Evolutionary conservation across 2,113 vertebrate species (phyloP), one percentile per base, ranked within the genome.

Genomic region (Malurus alboscapulatus): DNA sequence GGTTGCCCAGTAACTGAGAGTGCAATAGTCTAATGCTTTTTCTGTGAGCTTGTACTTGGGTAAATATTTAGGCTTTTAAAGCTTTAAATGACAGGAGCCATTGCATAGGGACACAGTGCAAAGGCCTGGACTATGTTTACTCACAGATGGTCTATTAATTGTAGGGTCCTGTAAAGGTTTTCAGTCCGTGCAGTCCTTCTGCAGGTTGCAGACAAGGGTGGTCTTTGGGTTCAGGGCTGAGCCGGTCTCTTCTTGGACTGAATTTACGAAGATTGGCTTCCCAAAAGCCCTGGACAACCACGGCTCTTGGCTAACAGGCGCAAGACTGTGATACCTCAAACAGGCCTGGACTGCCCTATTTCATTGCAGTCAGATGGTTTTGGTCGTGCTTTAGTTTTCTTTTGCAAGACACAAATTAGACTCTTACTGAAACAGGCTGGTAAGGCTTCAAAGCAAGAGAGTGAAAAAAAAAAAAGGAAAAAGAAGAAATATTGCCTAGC

Each of bases 51-150:
- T 85, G 87, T 53, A 50, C 71, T 92, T 96, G 77, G 58, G 96
- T 95, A 96, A 96, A 96, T 94, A 96, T 94, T 96, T 92, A 91
- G 95, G 87, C 91, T 96, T 96, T 96, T 93, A 95, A 93, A 92
- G 81, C 91, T 83, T 84, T 62, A 91, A 91, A 93, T 79, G 66
- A 92, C 57, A 92, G 69, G 7, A 69, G 65, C 32, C 66, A 82
- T 89, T 91, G 87, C 84, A 92, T 26, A 42, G 66, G 88, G 63
- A 80, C 80, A 26, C 62, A 32, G 68, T 78, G 84, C 84, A 79
- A 79, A 72, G 58, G 66, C 65, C 71, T 40, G 69, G 58, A 87
- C 66, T 73, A 30, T 93, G 54, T 96, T 96, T 96, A 36, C 87
- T 91, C 71, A 84, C 87, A 92, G 94, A 82, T 89, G 84, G 82